A percentile compares a stretch with the other conserved stretches of the same genome.
Conservation (phyloP, 2,113 vertebrate genomes). For the Megatriorchis doriae region DNA sequence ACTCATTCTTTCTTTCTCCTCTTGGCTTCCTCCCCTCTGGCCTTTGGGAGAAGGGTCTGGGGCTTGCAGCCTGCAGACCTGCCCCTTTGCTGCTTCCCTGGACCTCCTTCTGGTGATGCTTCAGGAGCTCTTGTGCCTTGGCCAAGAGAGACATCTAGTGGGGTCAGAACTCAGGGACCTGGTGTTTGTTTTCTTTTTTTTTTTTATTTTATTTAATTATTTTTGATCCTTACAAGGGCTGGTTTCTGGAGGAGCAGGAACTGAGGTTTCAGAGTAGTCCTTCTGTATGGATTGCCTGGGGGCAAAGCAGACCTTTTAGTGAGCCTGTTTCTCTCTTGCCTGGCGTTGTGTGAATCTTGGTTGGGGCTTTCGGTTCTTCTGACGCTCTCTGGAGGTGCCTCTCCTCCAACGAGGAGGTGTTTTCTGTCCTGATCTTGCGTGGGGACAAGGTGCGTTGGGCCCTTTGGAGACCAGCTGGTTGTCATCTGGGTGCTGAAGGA, state of each 20-base stretch:
- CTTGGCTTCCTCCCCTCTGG: background rate
- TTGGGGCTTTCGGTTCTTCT: background rate
- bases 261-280: background rate
- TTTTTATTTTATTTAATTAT: background rate
- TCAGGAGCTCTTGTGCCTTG: background rate
- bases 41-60: background rate
- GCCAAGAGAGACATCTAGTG: conserved; percentile 30
- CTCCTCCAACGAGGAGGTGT: background rate
- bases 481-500: background rate
- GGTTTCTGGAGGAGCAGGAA: background rate
- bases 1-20: background rate
- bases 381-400: background rate
- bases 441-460: fast-evolving
- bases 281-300: fast-evolving
- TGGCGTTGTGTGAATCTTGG: background rate
- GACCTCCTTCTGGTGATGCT: background rate
- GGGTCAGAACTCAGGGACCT: background rate
- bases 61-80: background rate
- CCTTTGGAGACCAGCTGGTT: background rate
- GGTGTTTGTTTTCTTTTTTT: no score
- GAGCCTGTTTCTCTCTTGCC: background rate
- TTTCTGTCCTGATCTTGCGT: no score
- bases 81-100: background rate
- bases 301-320: background rate
- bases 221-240: background rate